Evolutionary conservation across 2,888 invertebrate species (phyloP).

Genomic region (Meloe dianella): DNA sequence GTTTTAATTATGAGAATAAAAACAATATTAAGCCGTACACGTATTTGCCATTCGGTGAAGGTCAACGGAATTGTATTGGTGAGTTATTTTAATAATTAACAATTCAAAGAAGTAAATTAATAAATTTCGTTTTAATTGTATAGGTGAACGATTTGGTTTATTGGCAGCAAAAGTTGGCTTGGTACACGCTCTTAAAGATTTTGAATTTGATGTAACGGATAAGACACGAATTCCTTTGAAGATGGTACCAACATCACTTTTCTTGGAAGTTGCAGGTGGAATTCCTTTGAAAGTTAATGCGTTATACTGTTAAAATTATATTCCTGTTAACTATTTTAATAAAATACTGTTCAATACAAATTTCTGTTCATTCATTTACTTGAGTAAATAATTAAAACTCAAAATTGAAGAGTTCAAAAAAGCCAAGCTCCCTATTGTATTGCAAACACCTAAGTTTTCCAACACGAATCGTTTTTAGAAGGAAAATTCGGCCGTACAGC

Average conservation of each 20-base stretch:
- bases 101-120: background rate
- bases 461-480: too few species aligned
- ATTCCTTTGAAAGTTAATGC: conserved; percentile 45
- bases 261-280: conserved; percentile 48
- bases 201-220: conserved; percentile 44
- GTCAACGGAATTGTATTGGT: conserved; percentile 56
- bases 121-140: background rate
- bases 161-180: conserved; percentile 52
- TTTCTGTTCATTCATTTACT: too few species aligned
- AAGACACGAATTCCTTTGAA: conserved; percentile 48
- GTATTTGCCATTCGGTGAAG: conserved; percentile 54
- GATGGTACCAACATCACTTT: conserved; percentile 48
- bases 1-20: conserved; percentile 54
- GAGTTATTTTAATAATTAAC: conserved; percentile 14
- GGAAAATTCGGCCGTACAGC: too few species aligned
- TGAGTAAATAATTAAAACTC: too few species aligned
- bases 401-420: too few species aligned
- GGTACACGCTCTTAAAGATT: conserved; percentile 47
- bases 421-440: too few species aligned
- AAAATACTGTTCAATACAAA: too few species aligned
- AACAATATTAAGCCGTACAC: conserved; percentile 27
- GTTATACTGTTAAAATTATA: background rate
- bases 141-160: conserved; percentile 55
- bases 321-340: too few species aligned
- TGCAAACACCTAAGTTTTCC: too few species aligned